Base-by-base conservation (phyloP, 2,113 vertebrate species). In the Chlorodrepanis virens region DNA sequence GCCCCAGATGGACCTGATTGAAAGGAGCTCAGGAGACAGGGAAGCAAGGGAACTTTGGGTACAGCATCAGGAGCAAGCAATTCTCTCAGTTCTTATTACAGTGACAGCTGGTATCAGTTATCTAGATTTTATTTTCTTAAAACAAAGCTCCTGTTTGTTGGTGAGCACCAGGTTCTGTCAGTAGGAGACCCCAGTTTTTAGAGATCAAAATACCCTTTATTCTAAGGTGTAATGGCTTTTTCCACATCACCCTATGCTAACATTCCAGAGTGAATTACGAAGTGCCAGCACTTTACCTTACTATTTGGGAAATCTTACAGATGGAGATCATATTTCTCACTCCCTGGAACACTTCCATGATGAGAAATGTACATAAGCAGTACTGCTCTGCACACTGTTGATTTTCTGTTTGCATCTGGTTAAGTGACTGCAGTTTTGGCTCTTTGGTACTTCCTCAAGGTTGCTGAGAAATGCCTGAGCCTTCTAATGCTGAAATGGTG, bases 31-130 rank as follows among this genome's bases (percentile, higher is more conserved):
- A 9, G 99, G 99, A 75, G 99, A 99, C 97, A 96, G 98, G 82
- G 98, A 99, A 86, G 98, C 98, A 59, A 97, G 97, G 42, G 98
- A 99, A 83, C 98, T 99, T 64, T 99, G 99, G 99, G 95, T 99
- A 47, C 95, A 98, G 49, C 97, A 99, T 45, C 99, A 99, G 98
- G 99, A 99, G 94, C 77, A 86, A 44, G 12, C 31, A 56, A 3
- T 84, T 87, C 18, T 61, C 35, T 86, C 31, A 17, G 12, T 56
- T 87, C 25, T 75, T 20, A 3, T 37, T 42, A 8, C 7, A 45
- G 33, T n/a, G 12, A 20, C 37, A 52, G 29, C 10, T 88, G 13
- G 6, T 56, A 35, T 71, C 23, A 27, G 11, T 64, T 87, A 42
- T 21, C 74, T 37, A 69, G 24, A 39, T 65, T 49, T 82, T 53